These are phyloP conservation scores for Poliocrania exsul DNA, from an alignment of 2,797 vertebrate species.

Conservation along the genomic window DNA sequence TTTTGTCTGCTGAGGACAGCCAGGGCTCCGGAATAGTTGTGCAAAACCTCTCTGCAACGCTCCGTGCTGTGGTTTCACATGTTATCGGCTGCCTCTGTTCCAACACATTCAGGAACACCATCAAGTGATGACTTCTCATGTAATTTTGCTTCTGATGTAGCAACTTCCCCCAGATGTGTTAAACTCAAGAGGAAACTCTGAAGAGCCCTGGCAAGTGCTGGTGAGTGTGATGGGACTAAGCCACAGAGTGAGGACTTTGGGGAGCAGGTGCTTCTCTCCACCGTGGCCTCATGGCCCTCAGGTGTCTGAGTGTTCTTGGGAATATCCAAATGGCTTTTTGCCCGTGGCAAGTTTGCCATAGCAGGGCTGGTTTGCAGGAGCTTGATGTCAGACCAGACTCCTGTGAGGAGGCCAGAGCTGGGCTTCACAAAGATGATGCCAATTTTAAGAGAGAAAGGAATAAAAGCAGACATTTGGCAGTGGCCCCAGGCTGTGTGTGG, in stretches of 20 bases:
- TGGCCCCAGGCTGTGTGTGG: not conserved
- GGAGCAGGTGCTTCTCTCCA: rapidly evolving
- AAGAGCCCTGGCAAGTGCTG: not conserved
- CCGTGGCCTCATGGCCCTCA: not conserved
- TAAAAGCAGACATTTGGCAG: not conserved
- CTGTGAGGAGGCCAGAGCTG: not conserved
- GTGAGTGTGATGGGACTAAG: not conserved
- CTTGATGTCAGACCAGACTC: not conserved
- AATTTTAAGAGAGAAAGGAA: not conserved
- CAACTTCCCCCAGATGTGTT: not conserved
- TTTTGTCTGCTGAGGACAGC: not conserved
- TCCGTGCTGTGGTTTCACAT: conserved; percentile 67
- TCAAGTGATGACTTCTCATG: conserved; percentile 33
- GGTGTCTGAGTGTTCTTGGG: not conserved
- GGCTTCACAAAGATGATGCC: not conserved
- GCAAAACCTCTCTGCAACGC: conserved; percentile 53
- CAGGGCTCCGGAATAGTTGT: conserved; percentile 62
- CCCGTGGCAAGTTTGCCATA: rapidly evolving
- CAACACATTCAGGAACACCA: conserved; percentile 60
- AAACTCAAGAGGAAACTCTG: conserved; percentile 48
- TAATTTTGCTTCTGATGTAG: conserved; percentile 30
- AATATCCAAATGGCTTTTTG: not conserved
- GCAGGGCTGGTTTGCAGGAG: not conserved
- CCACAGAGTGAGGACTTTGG: not conserved
- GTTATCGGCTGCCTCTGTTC: conserved; percentile 4